phyloP scores from a whole-genome alignment of 2,888 invertebrate genomes.

The Monopis laevigella region DNA sequence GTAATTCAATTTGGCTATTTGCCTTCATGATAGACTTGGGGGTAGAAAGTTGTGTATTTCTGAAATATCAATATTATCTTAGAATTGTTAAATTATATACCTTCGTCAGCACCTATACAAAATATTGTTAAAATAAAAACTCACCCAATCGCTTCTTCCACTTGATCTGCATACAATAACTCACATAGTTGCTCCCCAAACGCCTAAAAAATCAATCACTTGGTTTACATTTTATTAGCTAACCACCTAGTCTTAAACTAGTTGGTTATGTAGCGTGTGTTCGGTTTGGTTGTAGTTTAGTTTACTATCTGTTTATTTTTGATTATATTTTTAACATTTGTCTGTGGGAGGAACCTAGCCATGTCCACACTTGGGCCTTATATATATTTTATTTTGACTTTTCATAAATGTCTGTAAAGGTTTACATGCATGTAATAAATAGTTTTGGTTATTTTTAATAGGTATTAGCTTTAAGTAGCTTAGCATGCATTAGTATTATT shows the following conservation, averaged over 20 bases:
- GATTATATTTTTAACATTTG: no score
- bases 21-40: conserved; percentile 92
- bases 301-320: no score
- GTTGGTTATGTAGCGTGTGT: no score
- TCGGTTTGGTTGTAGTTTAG: no score
- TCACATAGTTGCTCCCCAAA: conserved; percentile 57
- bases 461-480: neutral
- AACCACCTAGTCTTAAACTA: no score
- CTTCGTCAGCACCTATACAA: no score
- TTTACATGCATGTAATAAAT: neutral
- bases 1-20: conserved; percentile 84
- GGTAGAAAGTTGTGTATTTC: conserved; percentile 75
- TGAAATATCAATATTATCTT: conserved; percentile 21
- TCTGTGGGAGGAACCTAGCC: no score
- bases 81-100: no score
- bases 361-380: neutral
- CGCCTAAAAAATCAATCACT: conserved; percentile 35
- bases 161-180: conserved; percentile 51
- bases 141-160: conserved; percentile 48
- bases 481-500: no score
- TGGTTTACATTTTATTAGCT: no score
- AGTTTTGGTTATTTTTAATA: neutral
- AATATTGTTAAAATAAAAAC: no score
- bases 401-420: neutral
- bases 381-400: neutral